Base-by-base conservation (phyloP, 2,888 invertebrate species). In the Selenia dentaria region DNA sequence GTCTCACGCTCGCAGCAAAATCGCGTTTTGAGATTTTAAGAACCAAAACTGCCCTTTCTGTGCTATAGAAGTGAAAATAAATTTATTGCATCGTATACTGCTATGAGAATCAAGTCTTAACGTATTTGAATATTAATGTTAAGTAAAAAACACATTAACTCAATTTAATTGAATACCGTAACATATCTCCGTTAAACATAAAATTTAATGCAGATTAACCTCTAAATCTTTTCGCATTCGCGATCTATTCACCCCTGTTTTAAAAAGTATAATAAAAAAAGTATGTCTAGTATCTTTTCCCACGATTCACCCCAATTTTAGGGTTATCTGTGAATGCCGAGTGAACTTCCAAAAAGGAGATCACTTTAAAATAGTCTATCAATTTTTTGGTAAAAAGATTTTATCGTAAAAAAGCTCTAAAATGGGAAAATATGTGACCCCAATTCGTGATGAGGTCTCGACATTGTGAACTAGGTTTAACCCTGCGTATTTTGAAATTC, bases 221-320 rank as follows among this genome's bases (percentile, higher is more conserved):
- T 79, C 73, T 63, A 65, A 58, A 66, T 65, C 69, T 59, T 72
- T 76, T 69, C 59, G 66, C 41, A 58, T 70, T 70, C 57, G 76
- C 74, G 70, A 74, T 62, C 69, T 69, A 36, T 52, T 38, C 61
- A 68, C 78, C 79, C 81, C 61, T 69, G 54, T 55, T 16, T 49
- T 39, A 50, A 9, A 6, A 25, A n/a, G 10, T 25, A 22, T 2
- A 22, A 22, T 22, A 54, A 47, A 52, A 36, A 28, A 32, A 44
- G 51, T 57, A 60, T 55, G 70, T 60, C 60, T 62, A 54, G 50
- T 54, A 47, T 59, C 57, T 64, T 71, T 86, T 85, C 81, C 76
- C 86, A 83, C 83, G 83, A 74, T 75, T 79, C 85, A 83, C 86
- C 87, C 87, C 75, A 85, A 78, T 80, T 84, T 82, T 82, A 79